Conservation (phyloP, 2,797 vertebrate genomes). For the Harpagifer antarcticus region DNA sequence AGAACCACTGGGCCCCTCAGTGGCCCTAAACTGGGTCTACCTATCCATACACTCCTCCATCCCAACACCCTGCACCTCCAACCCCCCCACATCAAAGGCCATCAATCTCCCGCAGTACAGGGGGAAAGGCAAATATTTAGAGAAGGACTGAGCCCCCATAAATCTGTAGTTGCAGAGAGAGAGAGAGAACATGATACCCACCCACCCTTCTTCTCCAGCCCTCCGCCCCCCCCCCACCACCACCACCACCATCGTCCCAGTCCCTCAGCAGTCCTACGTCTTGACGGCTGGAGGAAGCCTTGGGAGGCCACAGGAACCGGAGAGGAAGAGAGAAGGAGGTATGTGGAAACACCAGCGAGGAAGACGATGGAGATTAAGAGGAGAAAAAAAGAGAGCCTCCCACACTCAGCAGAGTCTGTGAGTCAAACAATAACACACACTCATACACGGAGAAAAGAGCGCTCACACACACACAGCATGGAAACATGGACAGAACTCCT, state of each 20-base stretch:
- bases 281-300: slow-evolving; percentile 79
- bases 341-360: slow-evolving; percentile 70
- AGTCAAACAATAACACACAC: slow-evolving; percentile 69
- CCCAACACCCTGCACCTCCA: slow-evolving; percentile 65
- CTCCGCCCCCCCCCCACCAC: slow-evolving; percentile 56
- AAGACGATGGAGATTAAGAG: slow-evolving; percentile 56
- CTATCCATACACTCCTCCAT: slow-evolving; percentile 61
- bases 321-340: slow-evolving; percentile 76
- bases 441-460: slow-evolving; percentile 42
- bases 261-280: slow-evolving; percentile 79
- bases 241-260: slow-evolving; percentile 57
- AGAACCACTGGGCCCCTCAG: slow-evolving; percentile 26
- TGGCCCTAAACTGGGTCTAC: slow-evolving; percentile 50
- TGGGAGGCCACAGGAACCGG: slow-evolving; percentile 76
- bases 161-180: slow-evolving; percentile 85
- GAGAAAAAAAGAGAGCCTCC: slow-evolving; percentile 25
- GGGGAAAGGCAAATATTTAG: slow-evolving; percentile 90
- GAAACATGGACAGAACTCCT: slow-evolving; percentile 56
- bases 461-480: slow-evolving; percentile 35
- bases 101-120: slow-evolving; percentile 87
- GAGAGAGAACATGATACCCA: slow-evolving; percentile 83
- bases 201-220: slow-evolving; percentile 66
- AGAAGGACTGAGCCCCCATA: slow-evolving; percentile 87
- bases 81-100: slow-evolving; percentile 84
- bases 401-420: slow-evolving; percentile 37